These are phyloP conservation scores for Caenorhabditis becei DNA, from an alignment of 2,888 invertebrate species.

Conservation along the genomic window DNA sequence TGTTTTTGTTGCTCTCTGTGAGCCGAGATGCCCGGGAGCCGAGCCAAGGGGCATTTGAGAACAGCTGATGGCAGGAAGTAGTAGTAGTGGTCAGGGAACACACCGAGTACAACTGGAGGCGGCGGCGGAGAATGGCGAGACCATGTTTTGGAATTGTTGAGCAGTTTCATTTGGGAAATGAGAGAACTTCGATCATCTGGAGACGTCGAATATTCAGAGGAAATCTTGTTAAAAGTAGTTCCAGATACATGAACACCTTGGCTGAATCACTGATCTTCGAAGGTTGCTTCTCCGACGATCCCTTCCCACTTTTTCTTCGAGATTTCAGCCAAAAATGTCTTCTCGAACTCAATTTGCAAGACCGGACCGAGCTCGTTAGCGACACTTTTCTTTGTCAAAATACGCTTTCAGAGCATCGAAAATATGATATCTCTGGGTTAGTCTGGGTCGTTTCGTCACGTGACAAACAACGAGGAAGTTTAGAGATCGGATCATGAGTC, in stretches of 20 bases:
- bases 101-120: slow-evolving; percentile 25
- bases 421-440: slow-evolving; percentile 18
- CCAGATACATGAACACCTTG: too few relatives aligned
- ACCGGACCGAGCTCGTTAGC: slow-evolving; percentile 33
- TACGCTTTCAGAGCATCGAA: slow-evolving; percentile 4
- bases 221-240: slow-evolving; percentile 11
- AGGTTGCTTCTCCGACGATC: too few relatives aligned
- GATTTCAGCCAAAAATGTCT: too few relatives aligned
- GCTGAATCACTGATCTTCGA: too few relatives aligned
- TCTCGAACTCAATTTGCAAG: slow-evolving; percentile 38
- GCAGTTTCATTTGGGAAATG: slow-evolving; percentile 1
- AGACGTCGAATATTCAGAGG: slow-evolving; percentile 1
- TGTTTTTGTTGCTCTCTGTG: slow-evolving; percentile 51
- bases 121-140: slow-evolving; percentile 15
- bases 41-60: slow-evolving; percentile 52
- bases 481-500: not conserved
- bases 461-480: slow-evolving; percentile 4
- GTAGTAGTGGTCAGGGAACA: slow-evolving; percentile 26
- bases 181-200: not conserved
- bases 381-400: slow-evolving; percentile 42
- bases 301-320: too few relatives aligned
- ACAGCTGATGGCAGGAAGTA: slow-evolving; percentile 41
- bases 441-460: slow-evolving; percentile 21
- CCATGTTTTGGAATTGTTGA: slow-evolving; percentile 30
- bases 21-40: not conserved